A percentile compares a stretch with the other conserved stretches of the same genome.
Evolutionary conservation across 1,140 invertebrate species (phyloP).

Genomic region (Nasonia vitripennis): DNA sequence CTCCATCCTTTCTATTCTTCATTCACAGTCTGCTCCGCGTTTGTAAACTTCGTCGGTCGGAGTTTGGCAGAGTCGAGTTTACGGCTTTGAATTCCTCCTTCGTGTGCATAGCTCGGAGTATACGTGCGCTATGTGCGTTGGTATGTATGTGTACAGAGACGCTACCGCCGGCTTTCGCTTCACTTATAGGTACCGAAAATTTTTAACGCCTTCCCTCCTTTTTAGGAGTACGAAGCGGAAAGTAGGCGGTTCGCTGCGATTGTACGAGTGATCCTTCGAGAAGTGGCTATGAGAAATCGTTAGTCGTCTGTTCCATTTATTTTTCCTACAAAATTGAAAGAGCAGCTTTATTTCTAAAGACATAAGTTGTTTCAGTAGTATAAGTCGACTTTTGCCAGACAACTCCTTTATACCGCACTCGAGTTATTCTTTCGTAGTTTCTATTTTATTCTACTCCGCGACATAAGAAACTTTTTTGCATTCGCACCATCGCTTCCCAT

Average conservation of each 20-base stretch:
- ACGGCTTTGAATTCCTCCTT: conserved; percentile 42
- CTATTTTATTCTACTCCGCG: too few species aligned
- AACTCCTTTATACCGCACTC: background rate
- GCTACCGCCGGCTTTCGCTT: background rate
- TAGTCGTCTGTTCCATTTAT: background rate
- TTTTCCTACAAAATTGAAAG: background rate
- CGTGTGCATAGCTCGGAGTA: background rate
- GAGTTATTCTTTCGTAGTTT: too few species aligned
- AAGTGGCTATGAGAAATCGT: background rate
- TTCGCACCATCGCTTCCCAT: background rate
- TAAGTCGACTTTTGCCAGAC: background rate
- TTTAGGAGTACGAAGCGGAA: background rate
- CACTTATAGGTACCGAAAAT: background rate
- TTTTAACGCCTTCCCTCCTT: conserved; percentile 23
- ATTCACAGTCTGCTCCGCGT: conserved; percentile 40
- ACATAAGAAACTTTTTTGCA: background rate
- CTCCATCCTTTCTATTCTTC: conserved; percentile 28
- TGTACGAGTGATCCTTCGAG: too few species aligned
- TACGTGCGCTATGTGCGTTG: background rate
- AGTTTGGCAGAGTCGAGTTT: conserved; percentile 44
- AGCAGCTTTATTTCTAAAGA: too few species aligned
- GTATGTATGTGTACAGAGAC: background rate
- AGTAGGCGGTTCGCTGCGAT: background rate
- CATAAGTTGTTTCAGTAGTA: background rate
- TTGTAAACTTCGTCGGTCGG: conserved; percentile 37